Base-by-base conservation (phyloP, 2,888 invertebrate genomes). In the Xestoiulus laeticollis region DNA sequence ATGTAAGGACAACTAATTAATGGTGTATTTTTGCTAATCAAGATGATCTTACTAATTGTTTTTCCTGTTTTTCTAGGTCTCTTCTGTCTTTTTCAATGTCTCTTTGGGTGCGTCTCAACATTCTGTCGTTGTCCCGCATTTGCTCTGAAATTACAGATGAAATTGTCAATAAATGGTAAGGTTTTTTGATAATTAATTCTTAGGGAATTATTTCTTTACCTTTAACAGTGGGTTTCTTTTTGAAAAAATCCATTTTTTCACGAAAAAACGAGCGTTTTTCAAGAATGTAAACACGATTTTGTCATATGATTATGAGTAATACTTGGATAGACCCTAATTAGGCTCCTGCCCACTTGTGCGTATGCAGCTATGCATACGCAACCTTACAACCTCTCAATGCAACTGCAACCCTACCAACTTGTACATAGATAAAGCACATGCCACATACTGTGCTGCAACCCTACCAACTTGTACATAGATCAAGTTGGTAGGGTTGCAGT, bases 61-160 rank as follows among this genome's bases (percentile, higher is more conserved):
- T 97, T 91, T 98, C 98, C 92, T 98, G 96, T 90, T 95, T 94
- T 91, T 98, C 98, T 90, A 98, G 92, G 89, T 96, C 95, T 87
- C 94, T 93, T 90, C 96, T 94, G 91, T 98, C 98, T 89, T 96
- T 93, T 89, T 97, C 97, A 89, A 98, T 93, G 90, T 97, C 97
- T 90, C 98, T 93, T 12, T 95, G 94, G 16, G 96, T 96, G 92
- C 95, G 96, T 12, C 96, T 94, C 32, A 98, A 92, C 86, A 95
- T 95, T 88, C 95, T 94, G 91, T 98, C 97, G 93, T 96, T 96
- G 91, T 95, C 94, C 86, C 96, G 93, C 92, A 97, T 95, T 92
- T 96, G 95, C 91, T 98, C 98, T 96, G 91, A 33, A 85, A 48
- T 44, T 6, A 43, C n/a, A 19, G 0, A 10, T 26, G 33, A 59